Base-by-base conservation (phyloP, 2,113 vertebrate species). In the Arothron firmamentum region DNA sequence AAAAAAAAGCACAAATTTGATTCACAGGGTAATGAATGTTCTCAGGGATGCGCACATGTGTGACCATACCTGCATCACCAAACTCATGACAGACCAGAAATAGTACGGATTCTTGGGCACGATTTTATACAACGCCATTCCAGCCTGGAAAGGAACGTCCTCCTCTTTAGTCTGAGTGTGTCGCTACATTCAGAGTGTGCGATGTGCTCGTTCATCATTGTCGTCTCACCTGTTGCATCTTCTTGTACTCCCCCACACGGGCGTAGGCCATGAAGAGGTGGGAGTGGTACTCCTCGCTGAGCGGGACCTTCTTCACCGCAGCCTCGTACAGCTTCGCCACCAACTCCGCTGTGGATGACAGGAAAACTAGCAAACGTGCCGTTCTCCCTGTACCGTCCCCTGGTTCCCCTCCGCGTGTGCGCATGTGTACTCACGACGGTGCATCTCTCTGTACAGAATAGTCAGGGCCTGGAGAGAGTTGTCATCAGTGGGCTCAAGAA, bases 21-120 rank as follows among this genome's bases (percentile, higher is more conserved):
- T 2, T 17, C 15, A 16, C 45, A 13, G 45, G 45, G 9, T 3
- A n/a, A 6, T 13, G 14, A 16, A 2, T 7, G 16, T 13, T 16
- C 10, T 16, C 16, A 8, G 45, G 10, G 3, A 47, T 6, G 17
- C n/a, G 45, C 15, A 17, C 45, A 5, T 7, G 45, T 34, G 25
- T 0, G 5, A 1, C 80, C 90, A 42, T 85, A 99, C 97, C 91
- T 99, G 97, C 97, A 99, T 99, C 59, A 99, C 97, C 75, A 99
- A 90, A 88, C 97, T 99, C 97, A 99, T 99, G 83, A 99, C 97
- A 3, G 97, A 98, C 97, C 97, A 99, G 91, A 98, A 99, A 86
- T 99, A 99, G 80, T 99, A 99, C 0, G 97, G 97, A 67, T 99
- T 99, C 92, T 99, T 98, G 62, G 97, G 97, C 52, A 98, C 94